Conservation (phyloP, 2,113 vertebrate genomes). For the Fulmarus glacialis region DNA sequence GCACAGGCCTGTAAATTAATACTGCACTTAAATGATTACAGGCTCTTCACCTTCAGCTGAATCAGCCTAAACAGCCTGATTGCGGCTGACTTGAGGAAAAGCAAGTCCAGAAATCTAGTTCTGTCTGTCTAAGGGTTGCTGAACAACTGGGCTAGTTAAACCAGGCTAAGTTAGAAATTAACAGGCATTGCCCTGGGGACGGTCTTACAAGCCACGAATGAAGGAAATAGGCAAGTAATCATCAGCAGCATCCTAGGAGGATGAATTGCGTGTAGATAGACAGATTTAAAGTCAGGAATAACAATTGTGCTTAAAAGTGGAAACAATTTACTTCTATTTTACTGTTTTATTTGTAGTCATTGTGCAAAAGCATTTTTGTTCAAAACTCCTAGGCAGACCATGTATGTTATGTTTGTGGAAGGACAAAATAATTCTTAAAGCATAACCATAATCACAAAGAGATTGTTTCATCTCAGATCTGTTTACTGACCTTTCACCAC, state of each 20-base stretch:
- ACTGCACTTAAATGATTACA: neutral
- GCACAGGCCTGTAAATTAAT: neutral
- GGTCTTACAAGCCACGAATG: neutral
- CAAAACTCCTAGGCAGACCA: neutral
- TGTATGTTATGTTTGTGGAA: neutral
- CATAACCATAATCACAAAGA: neutral
- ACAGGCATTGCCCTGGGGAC: neutral
- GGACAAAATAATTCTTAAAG: neutral
- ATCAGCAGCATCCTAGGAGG: neutral
- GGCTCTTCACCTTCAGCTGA: neutral
- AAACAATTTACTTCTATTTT: neutral
- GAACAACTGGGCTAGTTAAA: neutral
- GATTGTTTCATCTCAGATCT: neutral
- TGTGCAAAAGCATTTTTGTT: neutral
- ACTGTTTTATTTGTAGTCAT: neutral
- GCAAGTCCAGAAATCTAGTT: neutral
- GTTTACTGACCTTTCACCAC: slow-evolving; percentile 14
- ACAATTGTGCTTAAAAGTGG: neutral
- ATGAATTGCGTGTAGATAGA: neutral
- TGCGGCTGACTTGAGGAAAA: neutral
- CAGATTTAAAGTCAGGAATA: neutral
- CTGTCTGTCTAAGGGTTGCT: neutral
- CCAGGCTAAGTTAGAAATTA: slow-evolving; percentile 14
- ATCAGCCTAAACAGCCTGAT: neutral
- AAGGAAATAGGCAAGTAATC: slow-evolving; percentile 12